Conservation (phyloP, 2,888 invertebrate species). For the Tetranychus truncatus region DNA sequence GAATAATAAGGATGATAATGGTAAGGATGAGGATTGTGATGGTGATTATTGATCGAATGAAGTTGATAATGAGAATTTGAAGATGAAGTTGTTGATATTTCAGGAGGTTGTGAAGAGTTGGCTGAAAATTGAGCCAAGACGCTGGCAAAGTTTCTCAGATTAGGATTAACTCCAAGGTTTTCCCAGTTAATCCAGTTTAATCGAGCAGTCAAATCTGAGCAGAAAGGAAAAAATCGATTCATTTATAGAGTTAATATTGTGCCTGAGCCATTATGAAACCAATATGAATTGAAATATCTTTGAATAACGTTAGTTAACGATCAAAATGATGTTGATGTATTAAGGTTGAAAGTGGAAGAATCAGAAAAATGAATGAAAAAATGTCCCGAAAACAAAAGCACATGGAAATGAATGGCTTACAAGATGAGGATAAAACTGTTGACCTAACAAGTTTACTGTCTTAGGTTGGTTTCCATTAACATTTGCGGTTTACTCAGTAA, state of each 20-base stretch:
- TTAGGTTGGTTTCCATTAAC: too few species aligned
- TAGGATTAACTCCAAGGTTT: conserved; percentile 81
- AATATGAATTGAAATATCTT: too few species aligned
- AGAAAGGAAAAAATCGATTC: conserved; percentile 7
- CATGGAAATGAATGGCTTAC: neutral
- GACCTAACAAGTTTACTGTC: neutral
- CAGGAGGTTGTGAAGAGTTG: neutral
- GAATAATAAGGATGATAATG: neutral
- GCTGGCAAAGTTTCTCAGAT: conserved; percentile 42
- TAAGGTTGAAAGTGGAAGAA: too few species aligned
- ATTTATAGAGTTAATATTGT: neutral
- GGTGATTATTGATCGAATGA: neutral
- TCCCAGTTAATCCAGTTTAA: conserved; percentile 99
- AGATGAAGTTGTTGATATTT: neutral
- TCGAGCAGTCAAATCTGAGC: conserved; percentile 77
- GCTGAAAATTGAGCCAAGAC: conserved; percentile 7
- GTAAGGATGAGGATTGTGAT: conserved; percentile 3
- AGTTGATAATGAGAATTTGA: neutral
- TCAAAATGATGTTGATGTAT: too few species aligned
- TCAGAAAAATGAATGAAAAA: too few species aligned
- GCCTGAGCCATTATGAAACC: too few species aligned
- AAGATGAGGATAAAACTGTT: neutral
- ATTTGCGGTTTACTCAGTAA: too few species aligned
- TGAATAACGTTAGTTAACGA: too few species aligned
- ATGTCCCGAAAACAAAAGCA: neutral